Conservation (phyloP, 2,113 vertebrate genomes). For the Chaetops frenatus region DNA sequence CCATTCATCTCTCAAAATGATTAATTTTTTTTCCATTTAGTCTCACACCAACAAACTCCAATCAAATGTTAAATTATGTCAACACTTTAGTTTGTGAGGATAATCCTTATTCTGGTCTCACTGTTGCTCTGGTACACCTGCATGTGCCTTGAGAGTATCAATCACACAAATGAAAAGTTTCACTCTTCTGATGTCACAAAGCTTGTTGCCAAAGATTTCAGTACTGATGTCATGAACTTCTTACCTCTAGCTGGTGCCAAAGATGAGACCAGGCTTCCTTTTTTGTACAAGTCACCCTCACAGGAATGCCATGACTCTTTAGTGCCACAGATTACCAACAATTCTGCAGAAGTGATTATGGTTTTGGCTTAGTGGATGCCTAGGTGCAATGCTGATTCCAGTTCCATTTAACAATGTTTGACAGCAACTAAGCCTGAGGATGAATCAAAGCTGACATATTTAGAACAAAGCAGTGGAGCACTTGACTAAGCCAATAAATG, state of each 20-base stretch:
- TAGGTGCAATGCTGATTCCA: slow-evolving; percentile 35
- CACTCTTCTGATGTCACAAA: background rate
- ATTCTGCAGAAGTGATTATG: slow-evolving; percentile 30
- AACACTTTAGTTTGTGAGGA: background rate
- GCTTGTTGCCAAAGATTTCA: background rate
- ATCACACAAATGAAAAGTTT: background rate
- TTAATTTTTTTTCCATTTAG: background rate
- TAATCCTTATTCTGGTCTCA: background rate
- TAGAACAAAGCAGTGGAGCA: slow-evolving; percentile 52
- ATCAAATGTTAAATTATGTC: background rate
- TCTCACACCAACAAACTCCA: background rate
- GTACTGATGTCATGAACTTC: background rate
- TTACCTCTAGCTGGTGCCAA: background rate
- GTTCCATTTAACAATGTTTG: slow-evolving; percentile 57
- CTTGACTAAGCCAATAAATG: slow-evolving; percentile 64
- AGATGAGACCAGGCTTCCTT: background rate
- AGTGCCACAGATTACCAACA: background rate
- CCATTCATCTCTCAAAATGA: background rate
- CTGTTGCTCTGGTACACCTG: no score
- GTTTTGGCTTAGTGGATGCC: slow-evolving; percentile 37
- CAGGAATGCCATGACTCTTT: background rate
- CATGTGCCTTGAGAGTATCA: background rate
- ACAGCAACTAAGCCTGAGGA: slow-evolving; percentile 44
- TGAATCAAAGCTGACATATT: slow-evolving; percentile 65
- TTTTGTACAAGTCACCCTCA: background rate